Percentiles rank a stretch among this genome's conserved stretches.
These are phyloP conservation scores for Drosophila lini DNA, from an alignment of 1,140 invertebrate species.

Conservation along the genomic window DNA sequence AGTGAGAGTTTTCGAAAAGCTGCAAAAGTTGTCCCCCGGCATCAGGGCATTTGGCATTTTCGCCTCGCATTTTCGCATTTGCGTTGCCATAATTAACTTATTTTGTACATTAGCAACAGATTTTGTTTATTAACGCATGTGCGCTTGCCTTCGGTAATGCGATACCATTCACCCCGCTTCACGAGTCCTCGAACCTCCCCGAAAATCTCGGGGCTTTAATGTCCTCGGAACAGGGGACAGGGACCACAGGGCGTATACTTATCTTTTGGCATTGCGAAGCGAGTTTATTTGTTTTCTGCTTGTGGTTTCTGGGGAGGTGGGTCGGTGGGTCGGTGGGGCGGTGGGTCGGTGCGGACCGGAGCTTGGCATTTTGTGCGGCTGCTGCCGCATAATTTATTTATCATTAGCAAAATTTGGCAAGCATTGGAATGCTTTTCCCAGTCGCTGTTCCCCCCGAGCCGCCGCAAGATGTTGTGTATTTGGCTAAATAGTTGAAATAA, in stretches of 20 bases:
- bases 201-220: slow-evolving; percentile 38
- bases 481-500: slow-evolving; percentile 77
- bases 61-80: slow-evolving; percentile 65
- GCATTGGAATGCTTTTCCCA: slow-evolving; percentile 48
- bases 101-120: slow-evolving; percentile 81
- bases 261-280: slow-evolving; percentile 67
- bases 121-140: slow-evolving; percentile 78
- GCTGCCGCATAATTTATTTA: slow-evolving; percentile 80
- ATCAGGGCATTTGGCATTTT: slow-evolving; percentile 49
- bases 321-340: neutral
- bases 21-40: slow-evolving; percentile 64
- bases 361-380: slow-evolving; percentile 60
- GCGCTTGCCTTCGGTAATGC: slow-evolving; percentile 60
- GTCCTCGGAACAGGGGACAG: slow-evolving; percentile 16
- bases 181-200: slow-evolving; percentile 4
- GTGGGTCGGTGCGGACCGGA: neutral
- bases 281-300: slow-evolving; percentile 80
- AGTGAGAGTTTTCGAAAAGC: slow-evolving; percentile 55
- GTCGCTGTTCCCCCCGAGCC: neutral
- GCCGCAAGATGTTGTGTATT: slow-evolving; percentile 42
- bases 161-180: slow-evolving; percentile 43
- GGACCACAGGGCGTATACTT: slow-evolving; percentile 68
- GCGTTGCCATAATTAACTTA: slow-evolving; percentile 76
- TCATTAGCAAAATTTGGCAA: slow-evolving; percentile 79
- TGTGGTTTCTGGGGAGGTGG: slow-evolving; percentile 51